Evolutionary conservation across 1,140 invertebrate genomes (phyloP), one percentile per base, ranked within the genome.

Genomic region (Stenopsyche tienmushanensis): DNA sequence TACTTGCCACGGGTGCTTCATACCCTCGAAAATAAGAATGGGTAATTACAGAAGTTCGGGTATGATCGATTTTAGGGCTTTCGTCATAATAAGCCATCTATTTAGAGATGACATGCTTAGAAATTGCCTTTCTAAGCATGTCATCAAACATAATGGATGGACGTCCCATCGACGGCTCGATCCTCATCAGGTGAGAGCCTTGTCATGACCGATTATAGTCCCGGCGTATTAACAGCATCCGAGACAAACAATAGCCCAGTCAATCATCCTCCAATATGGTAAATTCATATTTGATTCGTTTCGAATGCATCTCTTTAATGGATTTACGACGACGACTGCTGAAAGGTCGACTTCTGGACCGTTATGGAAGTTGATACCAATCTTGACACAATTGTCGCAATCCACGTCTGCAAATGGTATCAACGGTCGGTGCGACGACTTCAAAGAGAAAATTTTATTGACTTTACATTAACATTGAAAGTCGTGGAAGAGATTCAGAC

Each of bases 231-330:
- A 7, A 7, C 8, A 47, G 45, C 8, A 7, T 7, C 45, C 5
- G 15, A 15, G 7, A 17, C 20, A 47, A 47, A 15, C 29, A 34
- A 34, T 34, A 15, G 17, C 3, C 3, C 17, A 5, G 44, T 47
- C 44, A 47, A 47, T 47, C 44, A 47, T 15, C 10, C 5, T 15
- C 44, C 44, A 20, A 47, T 47, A 47, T 47, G 44, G 44, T 15
- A 18, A 47, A 47, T 47, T 47, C 44, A 18, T 15, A 47, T 47
- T 15, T 8, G 44, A 39, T 39, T 15, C 10, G 13, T 7, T 34
- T 5, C 13, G 29, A 47, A 9, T 7, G 10, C 44, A 47, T 18
- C 18, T 9, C 10, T 9, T 8, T 47, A 15, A 15, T 15, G 5
- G 44, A 47, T 15, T 20, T 20, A 20, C 10, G 44, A 47, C 17